Evolutionary conservation across 2,113 vertebrate genomes (phyloP).

Genomic region (Crotalus helleri): DNA sequence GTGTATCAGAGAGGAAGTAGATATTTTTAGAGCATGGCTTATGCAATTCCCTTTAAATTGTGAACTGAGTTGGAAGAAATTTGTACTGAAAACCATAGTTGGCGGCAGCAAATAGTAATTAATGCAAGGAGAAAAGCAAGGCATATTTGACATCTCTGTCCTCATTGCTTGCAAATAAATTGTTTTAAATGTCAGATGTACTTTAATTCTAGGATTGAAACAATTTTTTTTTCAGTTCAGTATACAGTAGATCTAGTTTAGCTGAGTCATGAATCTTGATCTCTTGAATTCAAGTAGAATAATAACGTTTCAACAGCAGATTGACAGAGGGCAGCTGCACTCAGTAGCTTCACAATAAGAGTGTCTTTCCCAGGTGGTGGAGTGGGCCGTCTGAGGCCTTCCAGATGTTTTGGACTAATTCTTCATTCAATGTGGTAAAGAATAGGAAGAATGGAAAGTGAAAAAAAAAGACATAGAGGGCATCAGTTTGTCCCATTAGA

Average conservation of each 20-base stretch:
- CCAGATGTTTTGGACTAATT: background rate
- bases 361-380: background rate
- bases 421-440: background rate
- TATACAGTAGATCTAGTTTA: background rate
- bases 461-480: background rate
- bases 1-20: constrained; percentile 8
- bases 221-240: background rate
- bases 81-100: background rate
- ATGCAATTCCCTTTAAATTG: constrained; percentile 1
- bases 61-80: background rate
- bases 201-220: background rate
- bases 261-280: background rate
- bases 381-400: background rate
- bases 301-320: constrained; percentile 7
- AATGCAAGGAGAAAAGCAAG: background rate
- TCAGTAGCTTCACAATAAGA: background rate
- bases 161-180: background rate
- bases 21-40: constrained; percentile 12
- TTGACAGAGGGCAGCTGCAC: constrained; percentile 44
- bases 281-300: background rate
- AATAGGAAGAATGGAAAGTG: background rate
- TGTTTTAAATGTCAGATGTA: background rate
- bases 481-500: background rate
- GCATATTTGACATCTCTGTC: background rate
- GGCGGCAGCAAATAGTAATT: background rate